Percentiles rank a stretch among this genome's conserved stretches.
Evolutionary conservation across 53 echinoderm and acorn worm genomes (phyloP).

Genomic region (Luidia sarsii): DNA sequence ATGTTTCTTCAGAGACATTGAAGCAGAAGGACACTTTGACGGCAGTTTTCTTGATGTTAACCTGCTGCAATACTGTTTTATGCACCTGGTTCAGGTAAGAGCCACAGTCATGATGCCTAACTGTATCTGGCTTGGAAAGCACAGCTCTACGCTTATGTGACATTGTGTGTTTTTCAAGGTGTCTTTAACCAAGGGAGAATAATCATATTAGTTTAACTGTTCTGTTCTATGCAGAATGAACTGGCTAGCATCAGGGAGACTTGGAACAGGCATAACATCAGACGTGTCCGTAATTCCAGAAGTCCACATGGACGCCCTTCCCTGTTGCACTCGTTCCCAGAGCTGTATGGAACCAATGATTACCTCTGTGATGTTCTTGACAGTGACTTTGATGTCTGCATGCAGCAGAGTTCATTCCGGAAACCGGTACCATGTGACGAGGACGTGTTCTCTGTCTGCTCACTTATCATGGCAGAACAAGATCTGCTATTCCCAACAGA

Average conservation of each 20-base stretch:
- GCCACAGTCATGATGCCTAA: neutral
- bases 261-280: constrained; percentile 58
- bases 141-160: too few species aligned
- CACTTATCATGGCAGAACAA: too few species aligned
- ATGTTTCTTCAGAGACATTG: constrained; percentile 22
- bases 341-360: neutral
- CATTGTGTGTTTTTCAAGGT: neutral
- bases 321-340: neutral
- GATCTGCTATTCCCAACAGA: too few species aligned
- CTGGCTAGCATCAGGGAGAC: constrained; percentile 46
- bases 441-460: too few species aligned
- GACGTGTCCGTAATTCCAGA: constrained; percentile 3
- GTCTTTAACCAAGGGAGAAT: constrained; percentile 10
- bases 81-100: constrained; percentile 63
- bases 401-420: too few species aligned
- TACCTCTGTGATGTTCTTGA: neutral
- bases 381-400: too few species aligned
- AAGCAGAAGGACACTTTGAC: constrained; percentile 40
- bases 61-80: constrained; percentile 59
- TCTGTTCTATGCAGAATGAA: constrained; percentile 38
- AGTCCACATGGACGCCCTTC: neutral
- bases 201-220: constrained; percentile 53
- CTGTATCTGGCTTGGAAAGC: too few species aligned
- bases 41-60: constrained; percentile 57
- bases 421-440: too few species aligned